Conservation (phyloP, 2,113 vertebrate species). For the Scophthalmus maximus region DNA sequence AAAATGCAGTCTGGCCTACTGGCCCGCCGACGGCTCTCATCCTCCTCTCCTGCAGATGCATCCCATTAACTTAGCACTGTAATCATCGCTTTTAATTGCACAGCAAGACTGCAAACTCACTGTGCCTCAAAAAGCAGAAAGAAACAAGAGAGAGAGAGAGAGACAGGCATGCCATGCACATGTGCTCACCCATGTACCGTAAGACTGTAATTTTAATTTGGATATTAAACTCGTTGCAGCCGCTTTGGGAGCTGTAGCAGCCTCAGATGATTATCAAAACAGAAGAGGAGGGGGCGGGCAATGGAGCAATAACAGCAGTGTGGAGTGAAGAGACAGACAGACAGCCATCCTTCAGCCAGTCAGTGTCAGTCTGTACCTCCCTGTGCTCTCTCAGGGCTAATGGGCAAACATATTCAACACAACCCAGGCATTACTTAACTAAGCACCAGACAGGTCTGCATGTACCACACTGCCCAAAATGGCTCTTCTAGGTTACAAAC, state of each 20-base stretch:
- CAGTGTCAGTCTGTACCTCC: constrained; percentile 41
- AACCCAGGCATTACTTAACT: constrained; percentile 50
- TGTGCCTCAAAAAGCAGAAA: constrained; percentile 30
- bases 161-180: background rate
- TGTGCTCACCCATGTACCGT: constrained; percentile 28
- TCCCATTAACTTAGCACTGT: constrained; percentile 61
- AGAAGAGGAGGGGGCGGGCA: constrained; percentile 11
- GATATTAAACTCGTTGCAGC: constrained; percentile 48
- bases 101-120: constrained; percentile 15
- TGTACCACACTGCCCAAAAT: constrained; percentile 7
- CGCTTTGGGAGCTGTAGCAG: constrained; percentile 11
- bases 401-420: constrained; percentile 66
- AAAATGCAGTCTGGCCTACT: constrained; percentile 77
- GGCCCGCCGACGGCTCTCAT: constrained; percentile 68
- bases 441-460: constrained; percentile 17
- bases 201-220: constrained; percentile 51
- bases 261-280: constrained; percentile 15
- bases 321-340: constrained; percentile 22
- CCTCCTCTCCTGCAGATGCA: constrained; percentile 51
- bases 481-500: constrained; percentile 16
- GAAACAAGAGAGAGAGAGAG: background rate
- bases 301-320: constrained; percentile 17
- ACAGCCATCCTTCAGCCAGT: constrained; percentile 27
- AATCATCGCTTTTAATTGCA: constrained; percentile 59
- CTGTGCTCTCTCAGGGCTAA: constrained; percentile 25